phyloP scores from a whole-genome alignment of 37 sponge, comb jelly and placozoan genomes.

The Diacarnus erythraeanus region DNA sequence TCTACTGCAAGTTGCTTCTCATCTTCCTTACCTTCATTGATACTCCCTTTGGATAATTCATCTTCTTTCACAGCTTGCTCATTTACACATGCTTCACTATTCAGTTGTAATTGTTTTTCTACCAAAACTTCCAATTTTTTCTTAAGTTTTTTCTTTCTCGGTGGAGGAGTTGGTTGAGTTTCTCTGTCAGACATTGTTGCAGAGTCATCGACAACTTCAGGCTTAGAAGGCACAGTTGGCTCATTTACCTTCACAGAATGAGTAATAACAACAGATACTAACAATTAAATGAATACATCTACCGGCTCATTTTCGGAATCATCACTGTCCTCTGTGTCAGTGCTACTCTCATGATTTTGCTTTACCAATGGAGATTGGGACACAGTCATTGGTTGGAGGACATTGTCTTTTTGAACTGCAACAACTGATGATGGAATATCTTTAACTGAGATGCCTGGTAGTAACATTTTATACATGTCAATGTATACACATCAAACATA shows the following conservation, averaged over 20 bases:
- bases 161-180: slow-evolving; percentile 39
- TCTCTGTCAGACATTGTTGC: not conserved
- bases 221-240: not conserved
- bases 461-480: too few species aligned
- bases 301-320: slow-evolving; percentile 52
- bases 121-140: not conserved
- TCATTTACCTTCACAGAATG: too few species aligned
- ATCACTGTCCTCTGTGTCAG: slow-evolving; percentile 76
- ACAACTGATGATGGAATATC: not conserved
- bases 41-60: not conserved
- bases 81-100: not conserved
- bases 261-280: not conserved
- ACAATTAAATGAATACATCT: too few species aligned
- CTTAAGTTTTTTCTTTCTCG: slow-evolving; percentile 21
- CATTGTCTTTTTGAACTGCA: not conserved
- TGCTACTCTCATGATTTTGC: slow-evolving; percentile 14
- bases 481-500: not conserved
- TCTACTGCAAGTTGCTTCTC: too few species aligned
- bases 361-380: not conserved
- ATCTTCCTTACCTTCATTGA: not conserved
- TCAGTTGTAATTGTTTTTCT: not conserved
- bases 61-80: not conserved
- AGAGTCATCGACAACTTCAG: not conserved
- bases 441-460: not conserved
- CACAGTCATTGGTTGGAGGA: not conserved